Conservation (phyloP, 2,888 invertebrate species). For the Helleia helle region DNA sequence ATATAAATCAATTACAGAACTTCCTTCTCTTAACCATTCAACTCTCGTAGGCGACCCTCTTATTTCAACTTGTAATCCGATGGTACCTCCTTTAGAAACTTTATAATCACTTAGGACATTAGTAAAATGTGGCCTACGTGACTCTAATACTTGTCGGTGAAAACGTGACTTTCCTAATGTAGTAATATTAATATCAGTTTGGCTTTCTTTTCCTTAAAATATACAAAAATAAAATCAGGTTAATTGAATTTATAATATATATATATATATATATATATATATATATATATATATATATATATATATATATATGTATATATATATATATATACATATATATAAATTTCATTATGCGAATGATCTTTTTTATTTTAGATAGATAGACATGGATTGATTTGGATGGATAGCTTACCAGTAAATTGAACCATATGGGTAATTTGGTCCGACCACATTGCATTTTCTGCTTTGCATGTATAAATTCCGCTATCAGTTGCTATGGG, state of each 20-base stretch:
- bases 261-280: too few species aligned
- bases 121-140: slow-evolving; percentile 80
- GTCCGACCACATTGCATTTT: slow-evolving; percentile 81
- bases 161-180: slow-evolving; percentile 45
- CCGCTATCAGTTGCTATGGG: slow-evolving; percentile 82
- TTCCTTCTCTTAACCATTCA: slow-evolving; percentile 82
- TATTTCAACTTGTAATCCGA: slow-evolving; percentile 87
- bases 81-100: slow-evolving; percentile 84
- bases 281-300: too few species aligned
- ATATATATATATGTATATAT: too few species aligned
- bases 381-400: too few species aligned
- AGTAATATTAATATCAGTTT: slow-evolving; percentile 40
- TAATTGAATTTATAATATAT: too few species aligned
- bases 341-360: too few species aligned
- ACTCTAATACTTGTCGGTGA: slow-evolving; percentile 49
- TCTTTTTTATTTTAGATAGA: too few species aligned
- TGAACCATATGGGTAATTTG: slow-evolving; percentile 82
- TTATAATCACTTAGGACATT: slow-evolving; percentile 80
- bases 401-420: slow-evolving; percentile 72
- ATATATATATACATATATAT: too few species aligned
- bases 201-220: slow-evolving; percentile 42
- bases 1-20: slow-evolving; percentile 70
- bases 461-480: slow-evolving; percentile 83
- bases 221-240: neutral
- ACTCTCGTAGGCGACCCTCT: slow-evolving; percentile 82